These are phyloP conservation scores for Scaptomyza flava DNA, from an alignment of 2,888 invertebrate species.

Conservation along the genomic window DNA sequence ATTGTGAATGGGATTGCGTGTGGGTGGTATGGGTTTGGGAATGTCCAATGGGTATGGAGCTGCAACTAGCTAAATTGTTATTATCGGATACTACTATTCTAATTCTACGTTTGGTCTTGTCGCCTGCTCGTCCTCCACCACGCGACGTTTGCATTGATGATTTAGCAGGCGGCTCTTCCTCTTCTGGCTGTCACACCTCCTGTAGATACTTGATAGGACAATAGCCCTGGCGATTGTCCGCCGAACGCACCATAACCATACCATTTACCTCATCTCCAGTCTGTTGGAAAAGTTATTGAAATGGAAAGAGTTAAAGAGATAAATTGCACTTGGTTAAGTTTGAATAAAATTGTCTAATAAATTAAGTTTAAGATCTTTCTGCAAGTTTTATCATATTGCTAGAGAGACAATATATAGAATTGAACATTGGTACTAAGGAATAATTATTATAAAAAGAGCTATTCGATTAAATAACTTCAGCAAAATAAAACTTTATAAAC, in stretches of 20 bases:
- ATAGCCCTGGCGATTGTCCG: conserved; percentile 95
- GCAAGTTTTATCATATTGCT: too few relatives aligned
- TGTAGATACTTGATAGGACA: conserved; percentile 97
- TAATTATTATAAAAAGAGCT: too few relatives aligned
- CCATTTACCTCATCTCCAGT: conserved; percentile 96
- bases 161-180: conserved; percentile 84
- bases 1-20: conserved; percentile 6
- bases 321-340: too few relatives aligned
- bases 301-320: not conserved
- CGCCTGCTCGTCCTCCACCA: conserved; percentile 63
- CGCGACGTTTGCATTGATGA: conserved; percentile 81
- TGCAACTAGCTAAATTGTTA: conserved; percentile 70
- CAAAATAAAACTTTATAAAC: too few relatives aligned
- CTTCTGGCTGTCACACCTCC: conserved; percentile 94
- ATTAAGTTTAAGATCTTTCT: too few relatives aligned
- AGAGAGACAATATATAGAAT: too few relatives aligned
- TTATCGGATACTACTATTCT: conserved; percentile 83
- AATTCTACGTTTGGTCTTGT: conserved; percentile 84
- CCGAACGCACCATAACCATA: conserved; percentile 96
- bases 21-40: conserved; percentile 13
- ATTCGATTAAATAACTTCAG: too few relatives aligned
- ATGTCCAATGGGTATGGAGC: conserved; percentile 37
- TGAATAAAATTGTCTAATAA: too few relatives aligned
- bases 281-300: conserved; percentile 52
- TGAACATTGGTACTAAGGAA: too few relatives aligned